Base-by-base conservation (phyloP, 2,888 invertebrate genomes). In the Chloromyia formosa region DNA sequence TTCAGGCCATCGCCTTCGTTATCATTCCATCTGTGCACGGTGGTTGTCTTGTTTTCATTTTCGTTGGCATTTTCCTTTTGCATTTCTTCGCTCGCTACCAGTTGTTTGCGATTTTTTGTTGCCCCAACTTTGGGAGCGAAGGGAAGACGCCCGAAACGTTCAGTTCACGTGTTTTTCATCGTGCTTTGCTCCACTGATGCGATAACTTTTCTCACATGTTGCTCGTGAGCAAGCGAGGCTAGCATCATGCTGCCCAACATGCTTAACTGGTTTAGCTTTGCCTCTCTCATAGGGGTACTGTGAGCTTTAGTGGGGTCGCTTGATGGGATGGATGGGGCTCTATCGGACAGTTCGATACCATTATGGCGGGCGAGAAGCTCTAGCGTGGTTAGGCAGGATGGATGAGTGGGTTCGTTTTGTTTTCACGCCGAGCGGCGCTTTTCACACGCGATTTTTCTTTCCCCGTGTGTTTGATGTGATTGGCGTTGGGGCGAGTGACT, bases 31-130 rank as follows among this genome's bases (percentile, higher is more conserved):
- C 62, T 62, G 62, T 18, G 66, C 22, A 35, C 54, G 71, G 71
- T 71, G 71, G 58, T 71, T 71, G 71, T 56, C 40, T 71, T 40
- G 56, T 71, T 71, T 66, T 66, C 66, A 20, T 66, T 66, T 66
- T 66, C 66, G 66, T 22, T 66, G 45, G 20, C 49, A 49, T 66
- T 66, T 58, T 71, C 40, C 71, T 56, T 71, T 71, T 71, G 56
- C 56, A 56, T 56, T 71, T 71, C 56, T 56, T 71, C 56, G 56
- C n/a, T n/a, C n/a, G 22, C 58, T n/a, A n/a, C n/a, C n/a, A n/a
- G n/a, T n/a, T 49, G 14, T 7, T n/a, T 49, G 12, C 49, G 14
- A 23, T 40, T 18, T 58, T 58, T 18, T n/a, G 14, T n/a, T 49
- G 14, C 49, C 10, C 10, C 4, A 49, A n/a, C 12, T 12, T n/a